Evolutionary conservation across 1,140 invertebrate species (phyloP).

Genomic region (Hyles vespertilio): DNA sequence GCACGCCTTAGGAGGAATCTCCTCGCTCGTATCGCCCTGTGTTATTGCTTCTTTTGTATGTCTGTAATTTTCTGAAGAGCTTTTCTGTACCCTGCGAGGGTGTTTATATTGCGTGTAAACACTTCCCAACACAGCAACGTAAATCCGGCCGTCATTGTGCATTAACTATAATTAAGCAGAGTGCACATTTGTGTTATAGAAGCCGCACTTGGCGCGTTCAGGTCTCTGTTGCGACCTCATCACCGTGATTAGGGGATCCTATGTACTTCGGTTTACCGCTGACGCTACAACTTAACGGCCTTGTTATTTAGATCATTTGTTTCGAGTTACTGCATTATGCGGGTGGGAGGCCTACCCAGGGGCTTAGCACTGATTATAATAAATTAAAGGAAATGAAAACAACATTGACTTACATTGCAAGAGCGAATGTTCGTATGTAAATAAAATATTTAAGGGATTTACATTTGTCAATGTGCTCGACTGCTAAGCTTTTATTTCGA

Average conservation of each 20-base stretch:
- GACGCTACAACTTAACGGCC: neutral
- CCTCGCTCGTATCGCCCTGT: conserved; percentile 4
- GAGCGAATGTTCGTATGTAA: neutral
- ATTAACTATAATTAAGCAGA: conserved; percentile 34
- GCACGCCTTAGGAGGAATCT: no score
- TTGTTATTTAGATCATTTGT: conserved; percentile 12
- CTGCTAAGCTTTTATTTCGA: no score
- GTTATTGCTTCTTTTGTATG: conserved; percentile 19
- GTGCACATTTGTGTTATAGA: conserved; percentile 26
- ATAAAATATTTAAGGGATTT: neutral
- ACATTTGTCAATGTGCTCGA: no score
- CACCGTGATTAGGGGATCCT: conserved; percentile 18
- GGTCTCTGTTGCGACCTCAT: conserved; percentile 12
- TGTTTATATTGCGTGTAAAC: conserved; percentile 12
- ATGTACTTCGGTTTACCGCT: conserved; percentile 7
- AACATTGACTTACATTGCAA: neutral
- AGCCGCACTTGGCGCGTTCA: conserved; percentile 12
- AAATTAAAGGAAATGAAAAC: no score
- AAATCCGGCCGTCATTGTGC: conserved; percentile 17
- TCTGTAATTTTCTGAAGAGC: conserved; percentile 26
- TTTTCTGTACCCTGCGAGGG: conserved; percentile 10
- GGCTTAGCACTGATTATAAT: no score
- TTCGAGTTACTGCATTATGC: neutral
- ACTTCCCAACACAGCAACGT: conserved; percentile 6
- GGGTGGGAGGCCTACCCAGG: neutral